phyloP scores from a whole-genome alignment of 2,888 invertebrate species.

The Ctena decussata region DNA sequence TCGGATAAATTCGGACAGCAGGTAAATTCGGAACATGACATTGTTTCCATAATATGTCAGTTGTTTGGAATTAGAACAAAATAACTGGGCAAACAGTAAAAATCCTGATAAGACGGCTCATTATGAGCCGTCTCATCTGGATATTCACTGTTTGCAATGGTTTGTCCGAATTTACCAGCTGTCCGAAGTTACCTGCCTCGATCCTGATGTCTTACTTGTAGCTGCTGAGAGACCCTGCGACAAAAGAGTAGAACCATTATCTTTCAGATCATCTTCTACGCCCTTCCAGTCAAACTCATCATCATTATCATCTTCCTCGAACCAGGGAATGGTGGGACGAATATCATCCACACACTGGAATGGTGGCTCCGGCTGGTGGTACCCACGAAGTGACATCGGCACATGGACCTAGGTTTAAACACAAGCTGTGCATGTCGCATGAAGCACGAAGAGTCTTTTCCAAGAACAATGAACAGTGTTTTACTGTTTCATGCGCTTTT shows the following conservation, averaged over 20 bases:
- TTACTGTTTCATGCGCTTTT: neutral
- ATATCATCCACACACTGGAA: slow-evolving; percentile 35
- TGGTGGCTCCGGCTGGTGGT: slow-evolving; percentile 36
- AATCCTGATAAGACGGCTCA: no score
- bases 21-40: no score
- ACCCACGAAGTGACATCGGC: slow-evolving; percentile 11
- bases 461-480: neutral
- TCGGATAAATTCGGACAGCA: no score
- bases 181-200: no score
- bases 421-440: no score
- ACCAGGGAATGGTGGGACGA: slow-evolving; percentile 50
- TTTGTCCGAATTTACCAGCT: no score
- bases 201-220: neutral
- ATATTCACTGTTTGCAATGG: no score
- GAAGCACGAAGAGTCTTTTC: neutral
- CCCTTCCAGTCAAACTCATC: slow-evolving; percentile 46
- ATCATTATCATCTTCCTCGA: slow-evolving; percentile 31
- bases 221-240: neutral
- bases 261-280: slow-evolving; percentile 24
- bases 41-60: no score
- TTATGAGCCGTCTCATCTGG: no score
- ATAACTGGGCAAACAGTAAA: no score
- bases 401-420: slow-evolving; percentile 28
- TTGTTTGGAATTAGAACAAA: no score
- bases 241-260: neutral